These are phyloP conservation scores for Rhopalosiphum padi DNA, from an alignment of 1,140 invertebrate species.

Conservation along the genomic window DNA sequence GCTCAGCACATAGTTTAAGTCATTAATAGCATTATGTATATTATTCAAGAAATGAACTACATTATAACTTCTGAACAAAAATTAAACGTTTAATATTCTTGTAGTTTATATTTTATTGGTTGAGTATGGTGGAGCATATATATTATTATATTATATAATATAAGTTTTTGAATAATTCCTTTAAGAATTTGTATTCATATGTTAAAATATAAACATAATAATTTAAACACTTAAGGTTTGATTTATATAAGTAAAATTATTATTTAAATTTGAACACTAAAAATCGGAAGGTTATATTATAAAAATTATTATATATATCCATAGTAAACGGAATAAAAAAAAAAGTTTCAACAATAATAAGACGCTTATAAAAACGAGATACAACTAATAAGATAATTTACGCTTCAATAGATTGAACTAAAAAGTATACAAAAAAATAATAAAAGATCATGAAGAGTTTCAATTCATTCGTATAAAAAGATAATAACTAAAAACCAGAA, in stretches of 20 bases:
- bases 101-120: conserved; percentile 14
- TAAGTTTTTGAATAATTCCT: conserved; percentile 31
- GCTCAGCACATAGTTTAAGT: neutral
- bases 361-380: neutral
- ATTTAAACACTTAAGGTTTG: conserved; percentile 36
- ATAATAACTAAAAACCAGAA: neutral
- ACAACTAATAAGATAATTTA: conserved; percentile 11
- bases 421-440: neutral
- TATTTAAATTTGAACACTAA: conserved; percentile 1
- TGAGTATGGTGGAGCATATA: neutral
- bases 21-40: neutral
- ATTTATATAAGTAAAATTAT: conserved; percentile 43
- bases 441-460: conserved; percentile 18
- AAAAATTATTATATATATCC: neutral
- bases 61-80: neutral
- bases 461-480: conserved; percentile 12
- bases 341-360: conserved; percentile 17
- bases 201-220: conserved; percentile 40
- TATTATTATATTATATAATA: no score
- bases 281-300: neutral
- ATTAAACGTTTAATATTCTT: conserved; percentile 6
- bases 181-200: conserved; percentile 33
- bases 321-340: neutral
- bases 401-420: conserved; percentile 15
- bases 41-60: neutral